Evolutionary conservation across 2,888 invertebrate species (phyloP), one percentile per base, ranked within the genome.

Genomic region (Rapana venosa): DNA sequence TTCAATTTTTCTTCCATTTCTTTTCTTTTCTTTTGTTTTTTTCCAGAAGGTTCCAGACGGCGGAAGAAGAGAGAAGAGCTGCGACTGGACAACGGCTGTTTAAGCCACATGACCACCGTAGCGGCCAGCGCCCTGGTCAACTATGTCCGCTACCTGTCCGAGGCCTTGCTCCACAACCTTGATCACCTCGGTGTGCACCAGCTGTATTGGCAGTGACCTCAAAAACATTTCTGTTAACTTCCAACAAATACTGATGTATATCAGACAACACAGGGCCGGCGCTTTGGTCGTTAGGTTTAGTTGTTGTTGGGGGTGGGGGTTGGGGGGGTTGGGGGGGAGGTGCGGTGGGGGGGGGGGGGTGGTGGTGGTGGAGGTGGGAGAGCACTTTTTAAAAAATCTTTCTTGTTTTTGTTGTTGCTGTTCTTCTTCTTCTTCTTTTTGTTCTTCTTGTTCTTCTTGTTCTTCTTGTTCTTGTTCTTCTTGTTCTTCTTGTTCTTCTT

Each of bases 71-170:
- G 96, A 86, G 95, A 95, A 88, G 96, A 96, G 91, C 92, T 94
- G 35, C 91, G 92, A 0, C 92, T 96, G 32, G 81, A 89, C 15
- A 92, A 94, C 74, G 95, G 95, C 17, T 96, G 96, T 91, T 92
- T 94, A 30, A 94, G 94, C 90, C 96, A 96, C 92, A 91, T 94
- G 56, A 95, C 95, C 8, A 94, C 95, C 0, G 95, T 96, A 11
- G 96, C 96, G 0, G 92, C 94, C 1, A 94, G 92, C 8, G 95
- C 95, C 4, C 92, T 96, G 30, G 92, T 92, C 15, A 94, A 94
- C 89, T 96, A 96, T 88, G 92, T 95, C 30, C 93, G 95, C 70
- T 95, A 94, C 92, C 93, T 94, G 32, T 86, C 92, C 1, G 94
- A 94, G 83, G 88, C 88, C 20, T 88, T 83, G 81, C 30, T 87